Evolutionary conservation across 2,888 invertebrate species (phyloP), one percentile per base, ranked within the genome.

Genomic region (Thymelicus lineola): DNA sequence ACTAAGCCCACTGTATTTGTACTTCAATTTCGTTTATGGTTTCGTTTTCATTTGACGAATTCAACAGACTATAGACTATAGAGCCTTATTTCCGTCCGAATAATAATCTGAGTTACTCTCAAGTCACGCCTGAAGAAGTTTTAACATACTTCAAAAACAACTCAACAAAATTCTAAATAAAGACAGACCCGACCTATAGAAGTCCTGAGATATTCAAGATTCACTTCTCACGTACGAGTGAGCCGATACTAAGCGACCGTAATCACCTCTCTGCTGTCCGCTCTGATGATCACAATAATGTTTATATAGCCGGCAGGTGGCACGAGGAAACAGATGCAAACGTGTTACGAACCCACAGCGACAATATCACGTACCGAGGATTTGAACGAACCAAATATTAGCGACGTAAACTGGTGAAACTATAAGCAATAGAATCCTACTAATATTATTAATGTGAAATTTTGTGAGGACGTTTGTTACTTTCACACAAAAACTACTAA

Each of bases 211-310:
- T 55, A 55, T 55, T 55, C 35, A 55, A 55, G 28, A 55, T 14
- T 55, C 55, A 55, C 35, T 55, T 55, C 55, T 35, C 55, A 55
- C 55, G 55, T 55, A 55, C 55, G 55, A 55, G 15, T 35, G 55
- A 55, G 35, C 35, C 55, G 55, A 55, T 55, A 35, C 55, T 53
- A 20, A 12, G 12, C 55, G 55, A 55, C 55, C 55, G 55, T 55
- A 55, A 55, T 55, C 55, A 35, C 28, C 55, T 9, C 2, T 55
- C 14, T 35, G 28, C 55, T 9, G 9, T 55, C 14, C 55, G 28
- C 55, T 55, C 55, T 35, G 12, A 55, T 35, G 28, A 35, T 55
- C 35, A 55, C 53, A 20, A 3, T 53, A 35, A 17, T 55, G 28
- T 55, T 14, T 35, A 35, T 55, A 6, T 55, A 14, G 14, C 14